Conservation (phyloP, 92 coral and sea anemone genomes). For the Anthopleura xanthogrammica region DNA sequence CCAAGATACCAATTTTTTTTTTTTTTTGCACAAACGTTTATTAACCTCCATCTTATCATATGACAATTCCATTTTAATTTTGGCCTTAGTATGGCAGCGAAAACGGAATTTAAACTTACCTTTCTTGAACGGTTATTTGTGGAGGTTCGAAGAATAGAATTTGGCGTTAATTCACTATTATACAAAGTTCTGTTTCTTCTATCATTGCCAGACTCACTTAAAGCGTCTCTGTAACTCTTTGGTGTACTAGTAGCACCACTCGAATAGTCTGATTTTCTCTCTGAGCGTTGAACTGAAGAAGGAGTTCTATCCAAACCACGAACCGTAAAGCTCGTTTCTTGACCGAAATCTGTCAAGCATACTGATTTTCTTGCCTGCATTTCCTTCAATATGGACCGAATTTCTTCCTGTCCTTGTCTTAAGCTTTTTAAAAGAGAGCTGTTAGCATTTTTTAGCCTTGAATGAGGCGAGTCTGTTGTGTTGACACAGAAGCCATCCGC, state of each 20-base stretch:
- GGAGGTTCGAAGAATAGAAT: constrained; percentile 64
- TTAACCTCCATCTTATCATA: too few relatives aligned
- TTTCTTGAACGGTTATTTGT: constrained; percentile 48
- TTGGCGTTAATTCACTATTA: constrained; percentile 33
- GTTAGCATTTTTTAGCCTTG: constrained; percentile 73
- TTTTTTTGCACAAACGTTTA: too few relatives aligned
- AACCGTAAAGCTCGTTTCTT: constrained; percentile 63
- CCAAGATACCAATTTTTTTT: too few relatives aligned
- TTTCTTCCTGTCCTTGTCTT: constrained; percentile 72
- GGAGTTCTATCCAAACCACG: constrained; percentile 78
- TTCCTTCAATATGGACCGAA: constrained; percentile 61
- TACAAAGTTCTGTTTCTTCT: constrained; percentile 45
- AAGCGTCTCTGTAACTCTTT: constrained; percentile 60
- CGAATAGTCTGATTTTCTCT: constrained; percentile 11
- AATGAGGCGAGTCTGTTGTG: constrained; percentile 55
- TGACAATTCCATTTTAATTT: too few relatives aligned
- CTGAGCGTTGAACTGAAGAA: constrained; percentile 35
- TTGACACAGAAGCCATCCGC: constrained; percentile 78
- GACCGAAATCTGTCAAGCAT: constrained; percentile 32
- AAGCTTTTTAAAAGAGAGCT: constrained; percentile 61
- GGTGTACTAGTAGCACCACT: constrained; percentile 53
- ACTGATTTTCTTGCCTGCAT: constrained; percentile 44
- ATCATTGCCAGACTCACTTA: constrained; percentile 66
- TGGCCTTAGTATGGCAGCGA: too few relatives aligned
- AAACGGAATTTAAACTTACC: constrained; percentile 21